Evolutionary conservation across 2,888 invertebrate species (phyloP).

Genomic region (Acanthococcus lagerstroemiae): DNA sequence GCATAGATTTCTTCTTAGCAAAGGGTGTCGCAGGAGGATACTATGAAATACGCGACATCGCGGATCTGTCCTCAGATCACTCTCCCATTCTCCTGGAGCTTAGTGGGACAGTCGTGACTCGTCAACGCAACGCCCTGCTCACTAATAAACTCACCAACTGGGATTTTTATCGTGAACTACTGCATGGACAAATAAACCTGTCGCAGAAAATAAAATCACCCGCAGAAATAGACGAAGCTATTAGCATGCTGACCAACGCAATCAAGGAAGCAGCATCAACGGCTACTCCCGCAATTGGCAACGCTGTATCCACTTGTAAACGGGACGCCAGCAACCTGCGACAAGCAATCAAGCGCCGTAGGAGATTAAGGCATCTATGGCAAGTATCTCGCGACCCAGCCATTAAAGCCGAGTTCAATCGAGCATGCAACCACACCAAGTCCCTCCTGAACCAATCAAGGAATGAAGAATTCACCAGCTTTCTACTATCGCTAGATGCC

Average conservation of each 20-base stretch:
- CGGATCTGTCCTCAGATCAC: conserved; percentile 19
- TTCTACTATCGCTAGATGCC: not conserved
- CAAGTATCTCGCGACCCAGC: not conserved
- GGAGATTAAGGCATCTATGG: not conserved
- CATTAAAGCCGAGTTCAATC: not conserved
- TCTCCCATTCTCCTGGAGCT: conserved; percentile 5
- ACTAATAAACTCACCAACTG: conserved; percentile 6
- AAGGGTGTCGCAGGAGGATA: conserved; percentile 25
- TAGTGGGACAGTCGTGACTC: not conserved
- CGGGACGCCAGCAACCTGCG: too few relatives aligned
- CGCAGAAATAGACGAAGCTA: conserved; percentile 10
- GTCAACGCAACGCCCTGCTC: not conserved
- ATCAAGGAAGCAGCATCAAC: too few relatives aligned
- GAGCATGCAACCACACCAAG: too few relatives aligned
- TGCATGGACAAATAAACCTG: conserved; percentile 10
- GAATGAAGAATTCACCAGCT: too few relatives aligned
- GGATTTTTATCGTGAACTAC: not conserved
- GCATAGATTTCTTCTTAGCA: conserved; percentile 36
- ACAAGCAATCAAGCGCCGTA: too few relatives aligned
- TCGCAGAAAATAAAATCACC: conserved; percentile 8
- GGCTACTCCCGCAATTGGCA: too few relatives aligned
- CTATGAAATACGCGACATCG: not conserved
- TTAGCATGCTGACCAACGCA: not conserved
- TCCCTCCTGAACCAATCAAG: too few relatives aligned
- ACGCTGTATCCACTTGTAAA: too few relatives aligned